Evolutionary conservation across 1,140 invertebrate species (phyloP).

Genomic region (Chionoecetes opilio): DNA sequence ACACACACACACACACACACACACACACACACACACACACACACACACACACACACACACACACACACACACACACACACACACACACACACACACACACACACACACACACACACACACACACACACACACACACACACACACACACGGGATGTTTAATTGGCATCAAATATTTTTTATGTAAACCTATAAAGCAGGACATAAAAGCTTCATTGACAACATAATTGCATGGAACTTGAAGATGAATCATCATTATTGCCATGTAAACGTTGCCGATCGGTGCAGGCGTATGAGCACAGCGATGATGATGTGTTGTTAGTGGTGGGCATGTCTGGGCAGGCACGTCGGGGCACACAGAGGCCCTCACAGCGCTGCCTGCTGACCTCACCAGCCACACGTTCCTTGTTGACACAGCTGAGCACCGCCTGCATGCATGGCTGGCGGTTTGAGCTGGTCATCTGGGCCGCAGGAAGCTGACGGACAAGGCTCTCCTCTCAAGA

Average conservation of each 20-base stretch:
- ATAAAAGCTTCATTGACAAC: neutral
- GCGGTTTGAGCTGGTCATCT: neutral
- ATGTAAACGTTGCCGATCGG: neutral
- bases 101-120: too few species aligned
- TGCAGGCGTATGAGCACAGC: neutral
- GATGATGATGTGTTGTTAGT: too few species aligned
- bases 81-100: too few species aligned
- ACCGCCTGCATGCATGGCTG: neutral
- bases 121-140: too few species aligned
- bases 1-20: too few species aligned
- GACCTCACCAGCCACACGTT: conserved; percentile 34
- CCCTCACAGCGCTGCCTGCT: neutral
- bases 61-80: too few species aligned
- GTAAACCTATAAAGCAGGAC: too few species aligned
- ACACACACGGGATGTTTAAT: too few species aligned
- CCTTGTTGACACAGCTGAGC: conserved; percentile 38
- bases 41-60: too few species aligned
- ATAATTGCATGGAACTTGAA: neutral
- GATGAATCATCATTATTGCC: neutral
- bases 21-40: too few species aligned
- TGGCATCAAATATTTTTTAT: too few species aligned
- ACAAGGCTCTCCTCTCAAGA: neutral
- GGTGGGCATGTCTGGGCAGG: neutral
- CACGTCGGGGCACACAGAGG: neutral
- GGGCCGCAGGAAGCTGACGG: neutral